Evolutionary conservation across 2,797 vertebrate species (phyloP), one percentile per base, ranked within the genome.

Genomic region (Falco berigora): DNA sequence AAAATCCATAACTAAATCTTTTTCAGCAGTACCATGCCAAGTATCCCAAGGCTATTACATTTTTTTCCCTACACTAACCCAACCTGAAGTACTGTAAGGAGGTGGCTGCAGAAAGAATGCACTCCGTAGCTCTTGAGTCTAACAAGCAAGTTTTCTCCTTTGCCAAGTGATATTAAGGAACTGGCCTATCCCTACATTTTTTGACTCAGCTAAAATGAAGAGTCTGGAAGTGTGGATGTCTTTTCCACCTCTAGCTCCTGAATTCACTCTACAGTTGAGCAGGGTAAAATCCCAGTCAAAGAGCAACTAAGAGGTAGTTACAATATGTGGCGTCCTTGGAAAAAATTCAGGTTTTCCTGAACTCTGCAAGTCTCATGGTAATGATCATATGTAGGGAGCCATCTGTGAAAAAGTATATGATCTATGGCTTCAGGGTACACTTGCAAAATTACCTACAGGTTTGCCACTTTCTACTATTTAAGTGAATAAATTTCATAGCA

Each of bases 261-360:
- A 84, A 90, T 73, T 84, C 38, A 40, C 32, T 88, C 73, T 42
- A 24, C 11, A 38, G 20, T 4, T 73, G 47, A 84, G 44, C 22
- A 49, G 16, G 34, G 14, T 69, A 86, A 95, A 79, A 78, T 81
- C 28, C 3, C 42, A 53, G 3, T 61, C 76, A 78, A 50, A 92
- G 46, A 40, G 38, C 12, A 14, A 55, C 38, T 22, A 67, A 73
- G 53, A 78, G 32, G 36, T 84, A 6, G 34, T 59, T 79, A 49
- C 56, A 59, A 86, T 84, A 92, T 95, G 73, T 79, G 36, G n/a
- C 63, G 87, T 75, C 90, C 85, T 91, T 94, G 84, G 82, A 83
- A 80, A 88, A 78, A 81, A 24, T 64, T 58, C 81, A 55, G 25
- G 1, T 62, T 92, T 85, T 76, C 67, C 62, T 82, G 82, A 94